Base-by-base conservation (phyloP, 2,888 invertebrate genomes). In the Marronus borbonicus region DNA sequence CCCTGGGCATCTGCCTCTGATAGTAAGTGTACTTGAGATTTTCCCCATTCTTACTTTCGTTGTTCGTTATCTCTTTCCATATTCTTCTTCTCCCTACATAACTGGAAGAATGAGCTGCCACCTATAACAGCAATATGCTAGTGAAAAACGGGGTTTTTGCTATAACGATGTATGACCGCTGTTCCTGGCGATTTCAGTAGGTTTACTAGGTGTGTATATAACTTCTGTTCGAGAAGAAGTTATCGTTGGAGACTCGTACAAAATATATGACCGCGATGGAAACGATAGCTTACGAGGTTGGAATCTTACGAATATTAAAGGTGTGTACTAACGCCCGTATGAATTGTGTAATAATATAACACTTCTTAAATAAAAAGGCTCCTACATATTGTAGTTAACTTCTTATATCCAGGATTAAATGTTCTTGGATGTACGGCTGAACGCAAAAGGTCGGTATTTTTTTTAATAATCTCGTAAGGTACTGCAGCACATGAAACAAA, bases 11-110 rank as follows among this genome's bases (percentile, higher is more conserved):
- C 84, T 85, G 86, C 82, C 81, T 84, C 82, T 85, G 85, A 85
- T 85, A 84, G 84, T 85, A 85, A 85, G 85, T 83, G 84, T 84
- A 83, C 85, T 85, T 78, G 83, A 83, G 81, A 82, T 81, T 82
- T 83, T 80, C 82, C 81, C 76, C 76, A 20, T 44, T 52, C 31
- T 58, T 58, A 44, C 36, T 52, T 44, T 31, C 20, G 49, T 12
- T 62, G 39, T 62, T 50, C 49, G 49, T 44, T 36, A n/a, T 20
- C 68, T 68, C n/a, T 58, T 20, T 17, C 7, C 20, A 8, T 39
- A 20, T 17, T 49, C 20, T 77, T 76, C 70, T 77, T 79, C 68
- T 66, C 76, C 68, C 75, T 78, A 28, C 39, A 12, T 44, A 20
- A 39, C 20, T 36, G 20, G 39, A 17, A 20, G 39, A 20, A 20